A percentile compares a stretch with the other conserved stretches of the same genome.
Evolutionary conservation across 2,888 invertebrate species (phyloP).

Genomic region (Phortica magna): DNA sequence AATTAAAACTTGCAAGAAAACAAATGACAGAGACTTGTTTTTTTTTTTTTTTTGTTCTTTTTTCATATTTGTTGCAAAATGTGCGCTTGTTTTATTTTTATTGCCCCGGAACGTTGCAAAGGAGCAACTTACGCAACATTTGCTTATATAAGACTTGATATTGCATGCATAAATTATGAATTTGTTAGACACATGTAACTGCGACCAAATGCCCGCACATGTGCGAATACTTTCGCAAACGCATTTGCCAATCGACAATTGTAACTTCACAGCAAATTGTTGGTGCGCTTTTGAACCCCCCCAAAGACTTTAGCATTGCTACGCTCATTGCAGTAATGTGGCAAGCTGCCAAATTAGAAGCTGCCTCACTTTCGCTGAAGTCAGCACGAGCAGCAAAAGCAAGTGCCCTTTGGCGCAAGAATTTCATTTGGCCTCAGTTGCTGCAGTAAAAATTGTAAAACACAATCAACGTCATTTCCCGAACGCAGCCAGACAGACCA

Average conservation of each 20-base stretch:
- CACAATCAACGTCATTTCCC: background rate
- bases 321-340: too few relatives aligned
- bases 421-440: conserved; percentile 25
- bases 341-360: too few relatives aligned
- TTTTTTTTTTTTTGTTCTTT: background rate
- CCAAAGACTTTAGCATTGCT: background rate
- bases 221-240: too few relatives aligned
- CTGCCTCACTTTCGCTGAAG: background rate
- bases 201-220: too few relatives aligned
- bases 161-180: conserved; percentile 20
- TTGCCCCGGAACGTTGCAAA: background rate
- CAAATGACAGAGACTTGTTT: conserved; percentile 59
- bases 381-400: too few relatives aligned
- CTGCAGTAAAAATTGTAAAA: conserved; percentile 6
- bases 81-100: background rate
- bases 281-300: too few relatives aligned
- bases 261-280: too few relatives aligned
- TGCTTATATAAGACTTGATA: background rate
- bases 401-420: background rate
- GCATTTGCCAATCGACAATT: too few relatives aligned
- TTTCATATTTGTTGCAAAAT: background rate
- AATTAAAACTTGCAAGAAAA: conserved; percentile 71
- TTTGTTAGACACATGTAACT: background rate
- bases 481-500: background rate
- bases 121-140: background rate